Evolutionary conservation across 2,113 vertebrate genomes (phyloP).

Genomic region (Microcebus jonahi): DNA sequence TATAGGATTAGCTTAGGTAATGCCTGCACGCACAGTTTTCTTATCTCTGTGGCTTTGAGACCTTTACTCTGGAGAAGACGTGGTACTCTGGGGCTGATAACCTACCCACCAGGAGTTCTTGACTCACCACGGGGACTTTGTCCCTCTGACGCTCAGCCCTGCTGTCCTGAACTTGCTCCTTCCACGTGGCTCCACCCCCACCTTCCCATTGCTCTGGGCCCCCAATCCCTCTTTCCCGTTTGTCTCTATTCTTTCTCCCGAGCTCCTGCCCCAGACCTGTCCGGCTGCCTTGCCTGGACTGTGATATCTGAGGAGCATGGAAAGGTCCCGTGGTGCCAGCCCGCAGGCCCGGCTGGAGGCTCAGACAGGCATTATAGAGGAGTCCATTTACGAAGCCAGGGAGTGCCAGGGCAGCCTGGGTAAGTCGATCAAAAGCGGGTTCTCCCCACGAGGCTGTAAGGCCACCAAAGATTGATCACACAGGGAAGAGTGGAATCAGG

Average conservation of each 20-base stretch:
- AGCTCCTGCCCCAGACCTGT: neutral
- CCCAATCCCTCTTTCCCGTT: neutral
- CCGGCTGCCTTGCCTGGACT: neutral
- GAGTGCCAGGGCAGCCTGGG: neutral
- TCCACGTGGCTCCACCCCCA: accelerated
- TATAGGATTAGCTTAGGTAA: neutral
- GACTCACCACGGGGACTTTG: too few relatives aligned
- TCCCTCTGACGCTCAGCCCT: accelerated
- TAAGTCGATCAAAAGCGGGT: neutral
- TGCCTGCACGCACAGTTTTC: neutral
- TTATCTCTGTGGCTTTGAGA: neutral
- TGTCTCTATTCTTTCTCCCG: neutral
- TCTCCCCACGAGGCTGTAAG: neutral
- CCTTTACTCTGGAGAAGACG: neutral
- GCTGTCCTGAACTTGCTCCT: too few relatives aligned
- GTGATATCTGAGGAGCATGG: neutral
- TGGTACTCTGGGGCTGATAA: neutral
- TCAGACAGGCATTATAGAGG: neutral
- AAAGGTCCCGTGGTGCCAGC: accelerated
- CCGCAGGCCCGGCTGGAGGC: neutral
- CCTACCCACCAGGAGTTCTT: neutral
- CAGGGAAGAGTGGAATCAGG: neutral
- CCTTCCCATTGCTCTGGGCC: too few relatives aligned
- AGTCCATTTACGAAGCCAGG: neutral
- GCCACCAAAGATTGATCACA: neutral